Evolutionary conservation across 2,113 vertebrate species (phyloP), one percentile per base, ranked within the genome.

Genomic region (Myxocyprinus asiaticus): DNA sequence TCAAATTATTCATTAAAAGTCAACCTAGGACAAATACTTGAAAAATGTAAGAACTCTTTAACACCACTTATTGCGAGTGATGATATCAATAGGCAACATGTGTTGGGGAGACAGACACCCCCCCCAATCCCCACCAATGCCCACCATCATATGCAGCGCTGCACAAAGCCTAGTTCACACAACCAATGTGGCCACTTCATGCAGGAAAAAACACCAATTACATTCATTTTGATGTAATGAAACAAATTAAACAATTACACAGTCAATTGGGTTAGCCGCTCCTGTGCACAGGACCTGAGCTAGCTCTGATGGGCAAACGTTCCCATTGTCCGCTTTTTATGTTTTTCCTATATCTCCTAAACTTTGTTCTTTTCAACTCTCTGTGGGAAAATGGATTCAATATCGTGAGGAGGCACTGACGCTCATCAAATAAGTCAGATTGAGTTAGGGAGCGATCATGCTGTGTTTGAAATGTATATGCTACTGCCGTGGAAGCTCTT

Each of bases 191-290:
- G 50, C 45, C 15, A 59, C 76, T 55, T 62, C 74, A 75, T 42
- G 61, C 62, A 68, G 72, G 79, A 84, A 88, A 88, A 33, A 90
- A 88, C 84, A 87, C 80, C 86, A 89, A 91, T 91, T 90, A 88
- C 87, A 83, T 85, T 85, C 83, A 88, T 88, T 88, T 87, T 66
- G 44, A 83, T 90, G 86, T 90, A 90, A 91, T 91, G 87, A 89
- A 79, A 88, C 87, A 87, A 90, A 91, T 93, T 89, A 91, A 90
- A 90, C 87, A 90, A 90, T 93, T 92, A 91, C 86, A 87, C 91
- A 88, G 89, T 83, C 88, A 86, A 91, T 87, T 90, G 88, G 87
- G 85, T 91, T 88, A 88, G 86, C 73, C 10, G 85, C 83, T 85
- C 65, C 83, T 84, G 70, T 81, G 84, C 84, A 82, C 82, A 80